Base-by-base conservation (phyloP, 53 echinoderm and acorn worm species). In the Crossaster papposus region DNA sequence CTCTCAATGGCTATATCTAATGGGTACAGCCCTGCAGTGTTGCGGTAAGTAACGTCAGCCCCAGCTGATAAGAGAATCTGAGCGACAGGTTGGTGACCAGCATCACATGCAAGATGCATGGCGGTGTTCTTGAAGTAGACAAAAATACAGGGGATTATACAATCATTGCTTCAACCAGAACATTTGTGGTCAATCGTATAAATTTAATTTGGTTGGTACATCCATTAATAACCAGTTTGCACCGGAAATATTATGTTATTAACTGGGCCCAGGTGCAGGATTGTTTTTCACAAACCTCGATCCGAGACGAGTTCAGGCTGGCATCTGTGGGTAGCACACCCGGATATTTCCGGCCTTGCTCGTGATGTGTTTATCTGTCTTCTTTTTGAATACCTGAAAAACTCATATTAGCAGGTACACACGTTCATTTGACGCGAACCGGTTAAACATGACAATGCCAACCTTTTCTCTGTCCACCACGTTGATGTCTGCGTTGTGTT, bases 391-490 rank as follows among this genome's bases (percentile, higher is more conserved):
- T n/a, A n/a, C n/a, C n/a, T n/a, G n/a, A n/a, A n/a, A n/a, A n/a
- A n/a, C n/a, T n/a, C n/a, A n/a, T n/a, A n/a, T n/a, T n/a, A n/a
- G n/a, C n/a, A n/a, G n/a, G n/a, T n/a, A n/a, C n/a, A n/a, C n/a
- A n/a, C n/a, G n/a, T n/a, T n/a, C n/a, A n/a, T n/a, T n/a, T n/a
- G n/a, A n/a, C n/a, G n/a, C n/a, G n/a, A n/a, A n/a, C n/a, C n/a
- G n/a, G n/a, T n/a, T n/a, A n/a, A n/a, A n/a, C n/a, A n/a, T n/a
- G n/a, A 44, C 10, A 68, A 30, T 23, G 12, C 79, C 65, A 20
- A 95, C 95, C 95, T 91, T 93, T 37, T 94, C 92, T 72, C 90
- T 90, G 54, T 96, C 94, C 9, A 89, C 72, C 20, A 94, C 93
- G 72, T 93, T 81, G 32, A 96, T 82, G 34, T 94, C 93, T 6